Conservation (phyloP, 2,113 vertebrate genomes). For the Petrocephalus microphthalmus region DNA sequence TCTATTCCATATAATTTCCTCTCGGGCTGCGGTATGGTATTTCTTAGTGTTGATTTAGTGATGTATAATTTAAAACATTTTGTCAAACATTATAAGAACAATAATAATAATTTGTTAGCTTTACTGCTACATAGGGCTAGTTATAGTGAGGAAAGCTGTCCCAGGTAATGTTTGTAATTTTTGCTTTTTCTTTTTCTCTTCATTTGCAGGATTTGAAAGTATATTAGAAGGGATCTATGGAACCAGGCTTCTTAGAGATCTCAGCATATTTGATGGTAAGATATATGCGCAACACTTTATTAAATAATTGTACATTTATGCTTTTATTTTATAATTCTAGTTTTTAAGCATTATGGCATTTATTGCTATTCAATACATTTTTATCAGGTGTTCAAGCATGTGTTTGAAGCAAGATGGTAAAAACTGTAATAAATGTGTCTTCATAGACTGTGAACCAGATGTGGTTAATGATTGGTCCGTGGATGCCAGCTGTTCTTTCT, state of each 20-base stretch:
- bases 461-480: slow-evolving; percentile 92
- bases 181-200: slow-evolving; percentile 31
- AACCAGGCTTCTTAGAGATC: slow-evolving; percentile 89
- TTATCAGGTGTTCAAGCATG: not conserved
- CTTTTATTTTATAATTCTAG: not conserved
- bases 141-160: not conserved
- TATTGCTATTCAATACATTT: not conserved
- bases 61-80: not conserved
- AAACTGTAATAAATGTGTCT: slow-evolving; percentile 30
- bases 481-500: slow-evolving; percentile 89
- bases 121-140: not conserved
- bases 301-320: not conserved
- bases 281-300: not conserved
- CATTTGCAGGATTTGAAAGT: slow-evolving; percentile 89
- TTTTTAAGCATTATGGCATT: not conserved
- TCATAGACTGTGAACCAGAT: slow-evolving; percentile 95
- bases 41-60: not conserved
- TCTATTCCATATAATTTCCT: not conserved
- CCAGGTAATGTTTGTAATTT: not conserved
- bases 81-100: not conserved
- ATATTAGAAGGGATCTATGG: slow-evolving; percentile 99
- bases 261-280: slow-evolving; percentile 97
- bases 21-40: not conserved
- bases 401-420: not conserved
- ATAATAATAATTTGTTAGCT: not conserved